A percentile compares a stretch with the other conserved stretches of the same genome.
Conservation (phyloP, 2,113 vertebrate genomes). For the Oncorhynchus kisutch region DNA sequence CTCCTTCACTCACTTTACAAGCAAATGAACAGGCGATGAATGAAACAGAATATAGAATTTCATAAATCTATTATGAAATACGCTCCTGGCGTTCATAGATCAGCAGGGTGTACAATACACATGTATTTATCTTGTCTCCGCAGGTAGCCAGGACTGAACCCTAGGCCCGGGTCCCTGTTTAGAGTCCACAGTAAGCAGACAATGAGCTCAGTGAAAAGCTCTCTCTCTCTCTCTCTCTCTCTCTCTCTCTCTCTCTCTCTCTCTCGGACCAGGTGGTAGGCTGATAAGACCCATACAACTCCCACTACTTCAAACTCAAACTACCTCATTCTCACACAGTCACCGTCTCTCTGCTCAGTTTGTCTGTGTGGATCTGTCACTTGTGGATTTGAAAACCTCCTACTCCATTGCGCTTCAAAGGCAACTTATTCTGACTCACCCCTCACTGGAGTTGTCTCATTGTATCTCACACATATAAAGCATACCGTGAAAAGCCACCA, state of each 20-base stretch:
- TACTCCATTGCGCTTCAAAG: too few species aligned
- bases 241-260: background rate
- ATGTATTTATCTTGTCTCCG: too few species aligned
- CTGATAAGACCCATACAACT: slow-evolving; percentile 61
- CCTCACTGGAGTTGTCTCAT: too few species aligned
- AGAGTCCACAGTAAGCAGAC: background rate
- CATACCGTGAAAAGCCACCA: too few species aligned
- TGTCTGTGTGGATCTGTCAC: slow-evolving; percentile 39
- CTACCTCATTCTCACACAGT: slow-evolving; percentile 2
- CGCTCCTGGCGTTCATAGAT: background rate
- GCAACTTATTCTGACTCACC: too few species aligned
- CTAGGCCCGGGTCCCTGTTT: background rate
- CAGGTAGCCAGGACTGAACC: background rate
- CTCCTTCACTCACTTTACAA: slow-evolving; percentile 38
- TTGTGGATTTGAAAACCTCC: slow-evolving; percentile 11
- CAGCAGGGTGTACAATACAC: too few species aligned
- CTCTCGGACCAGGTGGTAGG: slow-evolving; percentile 60
- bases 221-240: too few species aligned
- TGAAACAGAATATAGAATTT: background rate
- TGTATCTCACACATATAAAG: too few species aligned
- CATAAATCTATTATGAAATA: background rate
- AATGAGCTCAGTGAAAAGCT: background rate
- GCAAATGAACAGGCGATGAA: slow-evolving; percentile 37
- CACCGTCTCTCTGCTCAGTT: background rate
- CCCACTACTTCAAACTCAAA: slow-evolving; percentile 45